These are phyloP conservation scores for Dreissena polymorpha DNA, from an alignment of 1,140 invertebrate species.

Conservation along the genomic window DNA sequence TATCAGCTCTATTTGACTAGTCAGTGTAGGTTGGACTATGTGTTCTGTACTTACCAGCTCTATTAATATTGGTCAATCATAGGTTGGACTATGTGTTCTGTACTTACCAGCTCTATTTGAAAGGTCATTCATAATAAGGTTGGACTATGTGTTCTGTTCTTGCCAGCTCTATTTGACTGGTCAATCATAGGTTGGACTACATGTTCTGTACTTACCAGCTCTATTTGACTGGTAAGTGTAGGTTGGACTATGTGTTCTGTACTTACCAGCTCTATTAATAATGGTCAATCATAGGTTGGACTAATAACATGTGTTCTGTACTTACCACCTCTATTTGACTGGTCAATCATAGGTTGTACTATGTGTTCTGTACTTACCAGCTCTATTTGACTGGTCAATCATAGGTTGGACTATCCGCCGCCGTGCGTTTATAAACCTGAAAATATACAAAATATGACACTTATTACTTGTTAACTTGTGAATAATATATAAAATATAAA, in stretches of 20 bases:
- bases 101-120: slow-evolving; percentile 97
- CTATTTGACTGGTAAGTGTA: too few species aligned
- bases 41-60: slow-evolving; percentile 88
- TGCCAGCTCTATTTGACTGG: too few species aligned
- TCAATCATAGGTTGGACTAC: too few species aligned
- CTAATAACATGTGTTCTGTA: too few species aligned
- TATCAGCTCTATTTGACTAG: slow-evolving; percentile 96
- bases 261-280: too few species aligned
- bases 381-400: slow-evolving; percentile 92
- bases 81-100: too few species aligned
- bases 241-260: too few species aligned
- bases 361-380: too few species aligned
- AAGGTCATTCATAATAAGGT: slow-evolving; percentile 83
- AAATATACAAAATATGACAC: slow-evolving; percentile 59
- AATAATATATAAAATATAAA: neutral
- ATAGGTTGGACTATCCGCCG: slow-evolving; percentile 83
- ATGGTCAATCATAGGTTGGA: too few species aligned
- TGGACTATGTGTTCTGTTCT: too few species aligned
- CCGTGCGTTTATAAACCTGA: slow-evolving; percentile 88
- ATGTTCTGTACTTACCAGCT: too few species aligned
- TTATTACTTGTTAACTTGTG: neutral
- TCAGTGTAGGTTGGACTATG: slow-evolving; percentile 83
- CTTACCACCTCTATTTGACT: slow-evolving; percentile 95
- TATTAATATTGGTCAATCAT: slow-evolving; percentile 90
- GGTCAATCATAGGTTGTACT: too few species aligned